Percentiles rank a stretch among this genome's conserved stretches.
phyloP scores from a whole-genome alignment of 2,113 vertebrate species.

The Caranx melampygus region DNA sequence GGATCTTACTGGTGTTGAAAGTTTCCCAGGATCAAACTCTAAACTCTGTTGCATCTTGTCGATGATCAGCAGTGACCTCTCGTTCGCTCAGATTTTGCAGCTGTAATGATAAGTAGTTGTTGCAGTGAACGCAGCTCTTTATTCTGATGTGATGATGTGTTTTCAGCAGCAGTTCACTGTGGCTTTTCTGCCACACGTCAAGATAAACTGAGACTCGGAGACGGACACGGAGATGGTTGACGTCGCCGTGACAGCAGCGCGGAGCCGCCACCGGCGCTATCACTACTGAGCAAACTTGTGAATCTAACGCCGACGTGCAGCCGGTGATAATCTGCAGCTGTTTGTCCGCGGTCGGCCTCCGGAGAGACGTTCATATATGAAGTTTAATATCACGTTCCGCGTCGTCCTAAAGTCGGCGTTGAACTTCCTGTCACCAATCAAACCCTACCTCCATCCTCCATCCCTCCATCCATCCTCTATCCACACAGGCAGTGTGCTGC shows the following conservation, averaged over 20 bases:
- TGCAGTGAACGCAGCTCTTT: background rate
- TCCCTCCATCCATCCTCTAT: slow-evolving; percentile 6
- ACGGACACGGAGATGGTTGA: slow-evolving; percentile 45
- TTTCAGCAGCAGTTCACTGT: background rate
- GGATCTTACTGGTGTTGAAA: too few relatives aligned
- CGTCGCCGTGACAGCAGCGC: slow-evolving; percentile 34
- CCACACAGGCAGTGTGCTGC: slow-evolving; percentile 40
- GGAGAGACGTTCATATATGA: slow-evolving; percentile 8
- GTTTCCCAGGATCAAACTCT: too few relatives aligned
- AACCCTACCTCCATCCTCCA: slow-evolving; percentile 28
- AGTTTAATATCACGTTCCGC: background rate
- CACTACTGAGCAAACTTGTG: slow-evolving; percentile 17
- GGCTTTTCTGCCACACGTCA: background rate
- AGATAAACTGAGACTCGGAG: slow-evolving; percentile 25
- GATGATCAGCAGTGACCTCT: background rate
- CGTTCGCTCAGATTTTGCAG: background rate
- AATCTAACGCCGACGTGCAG: background rate
- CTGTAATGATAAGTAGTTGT: background rate
- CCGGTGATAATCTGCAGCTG: background rate
- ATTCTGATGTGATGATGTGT: background rate
- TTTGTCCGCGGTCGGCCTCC: background rate
- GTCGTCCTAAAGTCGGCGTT: background rate
- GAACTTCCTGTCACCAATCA: slow-evolving; percentile 43
- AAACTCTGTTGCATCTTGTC: too few relatives aligned
- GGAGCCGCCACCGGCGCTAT: background rate